Evolutionary conservation across 1,140 invertebrate genomes (phyloP), one percentile per base, ranked within the genome.

Genomic region (Megalonaias nervosa): DNA sequence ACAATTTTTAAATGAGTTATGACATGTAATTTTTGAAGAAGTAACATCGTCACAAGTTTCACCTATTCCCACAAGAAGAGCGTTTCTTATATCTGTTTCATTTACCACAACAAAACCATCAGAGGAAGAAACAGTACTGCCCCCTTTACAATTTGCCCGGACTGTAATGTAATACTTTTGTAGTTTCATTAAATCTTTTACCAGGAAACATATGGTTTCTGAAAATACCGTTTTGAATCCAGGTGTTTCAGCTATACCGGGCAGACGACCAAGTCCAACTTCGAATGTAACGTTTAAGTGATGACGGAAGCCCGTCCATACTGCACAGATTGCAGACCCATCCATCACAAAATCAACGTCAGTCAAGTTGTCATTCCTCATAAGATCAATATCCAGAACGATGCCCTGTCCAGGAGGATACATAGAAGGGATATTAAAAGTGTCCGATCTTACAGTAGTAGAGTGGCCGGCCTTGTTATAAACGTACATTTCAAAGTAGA

Each of bases 281-380:
- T 81, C 48, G 61, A 81, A 61, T 19, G 26, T n/a, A 14, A 85
- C 58, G 31, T 82, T 62, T 60, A 75, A 75, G 64, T 79, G 66
- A 61, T 82, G 81, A 57, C 56, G 17, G 61, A 85, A 84, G n/a
- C 79, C 84, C 1, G 65, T 70, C 81, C 81, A 84, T 6, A 62
- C 16, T 21, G 67, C 74, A 75, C 84, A 85, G 12, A 81, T 26
- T 48, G 38, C 75, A 19, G 79, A 65, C 60, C 82, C 71, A 21
- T 75, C 16, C 55, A 31, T 62, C 56, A 38, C 13, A 15, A 66
- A 17, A 57, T 48, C 19, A 1, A 48, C 16, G 4, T 26, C n/a
- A 17, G 11, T 59, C 56, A 17, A 9, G 13, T 26, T 2, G 17
- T 62, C 48, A 21, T 23, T 69, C 15, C 66, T 38, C 21, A 82